These are phyloP conservation scores for Ptychoptera albimana DNA, from an alignment of 2,888 invertebrate genomes.

Conservation along the genomic window DNA sequence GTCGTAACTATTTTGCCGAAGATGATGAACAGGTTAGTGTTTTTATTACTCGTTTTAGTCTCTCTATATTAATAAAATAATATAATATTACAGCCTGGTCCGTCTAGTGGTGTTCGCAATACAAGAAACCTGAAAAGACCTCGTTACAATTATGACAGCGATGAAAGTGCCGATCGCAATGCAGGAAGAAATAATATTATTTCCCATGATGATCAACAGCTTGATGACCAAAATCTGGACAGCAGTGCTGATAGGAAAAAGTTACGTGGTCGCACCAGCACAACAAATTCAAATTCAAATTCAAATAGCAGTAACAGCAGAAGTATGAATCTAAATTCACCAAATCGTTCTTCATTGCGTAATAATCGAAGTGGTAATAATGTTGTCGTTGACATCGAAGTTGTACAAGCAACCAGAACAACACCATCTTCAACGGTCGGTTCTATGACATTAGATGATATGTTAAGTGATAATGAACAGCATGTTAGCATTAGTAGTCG, in stretches of 20 bases:
- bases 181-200: conserved; percentile 29
- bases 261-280: conserved; percentile 7
- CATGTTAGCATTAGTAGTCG: conserved; percentile 55
- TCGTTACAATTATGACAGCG: conserved; percentile 44
- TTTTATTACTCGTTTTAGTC: not conserved
- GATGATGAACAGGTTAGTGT: conserved; percentile 7
- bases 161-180: conserved; percentile 26
- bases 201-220: conserved; percentile 11
- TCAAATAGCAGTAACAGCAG: conserved; percentile 6
- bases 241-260: conserved; percentile 3
- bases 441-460: conserved; percentile 12
- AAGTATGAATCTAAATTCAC: conserved; percentile 1
- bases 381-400: not conserved
- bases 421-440: not conserved
- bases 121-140: conserved; percentile 31
- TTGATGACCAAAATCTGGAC: conserved; percentile 8
- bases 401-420: conserved; percentile 3
- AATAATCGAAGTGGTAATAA: not conserved
- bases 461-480: conserved; percentile 18
- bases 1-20: conserved; percentile 3
- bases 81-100: conserved; percentile 3
- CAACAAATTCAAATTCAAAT: conserved; percentile 7
- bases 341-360: not conserved
- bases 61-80: not conserved
- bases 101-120: conserved; percentile 5